phyloP scores from a whole-genome alignment of 2,113 vertebrate species.

The Charadrius vociferus region DNA sequence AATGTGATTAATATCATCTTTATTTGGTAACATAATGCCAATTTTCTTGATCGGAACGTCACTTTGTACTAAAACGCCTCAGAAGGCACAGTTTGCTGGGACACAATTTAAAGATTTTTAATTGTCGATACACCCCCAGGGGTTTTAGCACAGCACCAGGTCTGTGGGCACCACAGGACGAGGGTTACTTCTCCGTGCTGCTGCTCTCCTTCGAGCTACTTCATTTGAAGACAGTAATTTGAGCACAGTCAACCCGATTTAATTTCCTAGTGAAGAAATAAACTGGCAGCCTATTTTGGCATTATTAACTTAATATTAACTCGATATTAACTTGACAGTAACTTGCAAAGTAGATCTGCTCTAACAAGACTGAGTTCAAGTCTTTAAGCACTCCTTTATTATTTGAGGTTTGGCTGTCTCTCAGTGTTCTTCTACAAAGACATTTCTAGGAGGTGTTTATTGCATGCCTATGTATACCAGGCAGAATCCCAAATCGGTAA shows the following conservation, averaged over 20 bases:
- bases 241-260: background rate
- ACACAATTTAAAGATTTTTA: background rate
- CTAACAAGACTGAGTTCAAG: background rate
- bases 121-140: background rate
- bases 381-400: background rate
- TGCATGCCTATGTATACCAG: background rate
- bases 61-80: background rate
- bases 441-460: background rate
- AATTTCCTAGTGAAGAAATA: background rate
- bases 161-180: background rate
- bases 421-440: background rate
- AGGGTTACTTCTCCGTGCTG: background rate
- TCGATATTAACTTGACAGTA: background rate
- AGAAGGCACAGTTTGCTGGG: background rate
- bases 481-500: background rate
- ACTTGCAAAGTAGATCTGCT: background rate
- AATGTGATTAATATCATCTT: background rate
- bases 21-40: background rate
- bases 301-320: background rate
- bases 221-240: background rate
- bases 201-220: background rate
- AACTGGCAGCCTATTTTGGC: background rate
- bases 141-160: background rate
- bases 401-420: background rate
- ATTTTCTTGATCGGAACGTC: background rate